Evolutionary conservation across 2,113 vertebrate genomes (phyloP).

Genomic region (Petroica traversi): DNA sequence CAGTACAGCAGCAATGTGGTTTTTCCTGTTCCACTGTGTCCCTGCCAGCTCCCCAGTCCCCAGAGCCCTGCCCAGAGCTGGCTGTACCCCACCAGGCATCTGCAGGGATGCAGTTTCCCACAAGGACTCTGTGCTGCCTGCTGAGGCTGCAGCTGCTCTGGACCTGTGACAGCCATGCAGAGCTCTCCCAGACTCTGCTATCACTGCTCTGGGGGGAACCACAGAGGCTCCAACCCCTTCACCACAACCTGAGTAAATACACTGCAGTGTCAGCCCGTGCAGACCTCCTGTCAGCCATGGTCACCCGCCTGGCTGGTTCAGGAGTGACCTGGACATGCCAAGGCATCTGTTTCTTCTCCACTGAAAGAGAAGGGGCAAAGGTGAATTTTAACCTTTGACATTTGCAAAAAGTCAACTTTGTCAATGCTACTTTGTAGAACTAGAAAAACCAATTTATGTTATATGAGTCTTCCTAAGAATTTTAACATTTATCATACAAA

Average conservation of each 20-base stretch:
- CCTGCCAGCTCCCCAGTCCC: not conserved
- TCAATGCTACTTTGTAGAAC: not conserved
- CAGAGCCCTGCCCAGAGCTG: not conserved
- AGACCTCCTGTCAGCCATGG: not conserved
- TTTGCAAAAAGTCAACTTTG: not conserved
- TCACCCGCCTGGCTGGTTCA: not conserved
- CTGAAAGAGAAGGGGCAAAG: not conserved
- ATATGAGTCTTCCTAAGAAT: not conserved
- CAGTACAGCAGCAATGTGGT: not conserved
- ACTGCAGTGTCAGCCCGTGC: not conserved
- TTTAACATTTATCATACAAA: not conserved
- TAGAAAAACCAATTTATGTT: not conserved
- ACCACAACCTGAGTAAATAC: not conserved
- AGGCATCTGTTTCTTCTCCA: not conserved
- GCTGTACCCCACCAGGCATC: not conserved
- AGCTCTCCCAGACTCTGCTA: not conserved
- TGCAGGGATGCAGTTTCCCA: not conserved
- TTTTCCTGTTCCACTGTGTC: not conserved
- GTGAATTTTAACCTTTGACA: not conserved
- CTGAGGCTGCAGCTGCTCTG: not conserved
- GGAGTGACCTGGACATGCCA: not conserved
- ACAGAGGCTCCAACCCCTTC: not conserved
- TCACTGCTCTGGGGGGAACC: not conserved
- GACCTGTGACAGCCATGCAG: accelerated
- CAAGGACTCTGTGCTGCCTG: not conserved